Evolutionary conservation across 2,113 vertebrate genomes (phyloP).

Genomic region (Phainopepla nitens): DNA sequence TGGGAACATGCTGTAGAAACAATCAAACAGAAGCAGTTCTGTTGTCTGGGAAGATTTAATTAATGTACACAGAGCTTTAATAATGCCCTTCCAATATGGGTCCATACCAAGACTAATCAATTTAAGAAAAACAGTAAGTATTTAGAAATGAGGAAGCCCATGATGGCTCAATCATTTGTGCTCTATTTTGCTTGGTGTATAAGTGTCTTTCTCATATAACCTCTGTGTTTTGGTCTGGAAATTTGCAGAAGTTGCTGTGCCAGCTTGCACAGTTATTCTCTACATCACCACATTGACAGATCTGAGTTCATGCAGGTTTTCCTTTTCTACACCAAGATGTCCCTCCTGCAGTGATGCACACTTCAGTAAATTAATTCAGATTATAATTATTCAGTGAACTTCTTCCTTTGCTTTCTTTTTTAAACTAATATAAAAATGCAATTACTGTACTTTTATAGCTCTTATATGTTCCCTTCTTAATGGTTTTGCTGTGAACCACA

Average conservation of each 20-base stretch:
- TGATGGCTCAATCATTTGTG: neutral
- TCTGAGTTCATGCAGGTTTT: neutral
- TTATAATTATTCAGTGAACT: neutral
- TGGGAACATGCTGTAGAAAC: neutral
- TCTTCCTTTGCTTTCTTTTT: neutral
- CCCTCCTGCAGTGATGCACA: neutral
- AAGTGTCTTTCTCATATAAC: neutral
- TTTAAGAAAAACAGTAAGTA: neutral
- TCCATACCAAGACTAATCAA: constrained; percentile 4
- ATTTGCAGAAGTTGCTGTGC: neutral
- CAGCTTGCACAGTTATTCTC: neutral
- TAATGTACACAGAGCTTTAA: neutral
- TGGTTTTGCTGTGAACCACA: neutral
- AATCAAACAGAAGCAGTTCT: constrained; percentile 1
- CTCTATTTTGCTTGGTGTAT: neutral
- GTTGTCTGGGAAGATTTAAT: neutral
- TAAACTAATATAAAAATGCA: neutral
- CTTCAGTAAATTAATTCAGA: neutral
- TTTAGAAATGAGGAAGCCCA: neutral
- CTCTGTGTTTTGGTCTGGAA: neutral
- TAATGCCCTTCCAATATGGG: neutral
- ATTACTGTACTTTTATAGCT: neutral
- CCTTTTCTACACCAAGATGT: neutral
- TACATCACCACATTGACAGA: neutral
- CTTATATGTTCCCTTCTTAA: neutral